Base-by-base conservation (phyloP, 30 jellyfish, hydroid and myxozoan species). In the Pseudorhiza aurosa region DNA sequence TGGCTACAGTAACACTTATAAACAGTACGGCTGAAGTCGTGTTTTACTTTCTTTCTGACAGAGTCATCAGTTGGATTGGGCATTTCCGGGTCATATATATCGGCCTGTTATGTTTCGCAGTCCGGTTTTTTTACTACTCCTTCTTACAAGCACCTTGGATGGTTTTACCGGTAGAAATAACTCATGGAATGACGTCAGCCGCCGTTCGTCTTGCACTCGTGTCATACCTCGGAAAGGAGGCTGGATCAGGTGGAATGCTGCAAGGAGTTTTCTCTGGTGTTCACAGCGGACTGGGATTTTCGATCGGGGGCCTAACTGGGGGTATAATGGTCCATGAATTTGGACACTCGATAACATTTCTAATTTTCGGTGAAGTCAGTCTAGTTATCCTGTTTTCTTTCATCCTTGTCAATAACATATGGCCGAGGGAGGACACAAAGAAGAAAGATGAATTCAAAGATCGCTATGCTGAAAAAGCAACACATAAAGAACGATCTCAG, bases 101-200 rank as follows among this genome's bases (percentile, higher is more conserved):
- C 27, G 96, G 98, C 70, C 96, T 91, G 45, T 64, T 91, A 24
- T 91, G 92, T 65, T 91, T 91, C 59, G 94, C 98, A 9, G 35
- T 81, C 2, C 59, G 98, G 58, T 91, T 91, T 53, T 91, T 91
- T 58, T 91, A 91, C 68, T 91, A 91, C 55, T 82, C 96, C 24
- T 85, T 83, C 63, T 83, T 91, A 40, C 81, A 91, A 17, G 90
- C 84, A 15, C 98, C 98, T 0, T 91, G 98, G 98, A 42, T 83
- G 63, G 98, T 91, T 10, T 60, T 91, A 45, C 98, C 98, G n/a
- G 89, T 91, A 9, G 98, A 91, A 72, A 70, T 91, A 19, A 91
- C 96, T 56, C 98, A 91, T 42, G 98, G 98, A 1, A 91, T 91
- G 95, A 91, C 98, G 49, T 83, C 98, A 14, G 98, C 96, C 27